phyloP scores from a whole-genome alignment of 2,113 vertebrate genomes.

The Carassius auratus region DNA sequence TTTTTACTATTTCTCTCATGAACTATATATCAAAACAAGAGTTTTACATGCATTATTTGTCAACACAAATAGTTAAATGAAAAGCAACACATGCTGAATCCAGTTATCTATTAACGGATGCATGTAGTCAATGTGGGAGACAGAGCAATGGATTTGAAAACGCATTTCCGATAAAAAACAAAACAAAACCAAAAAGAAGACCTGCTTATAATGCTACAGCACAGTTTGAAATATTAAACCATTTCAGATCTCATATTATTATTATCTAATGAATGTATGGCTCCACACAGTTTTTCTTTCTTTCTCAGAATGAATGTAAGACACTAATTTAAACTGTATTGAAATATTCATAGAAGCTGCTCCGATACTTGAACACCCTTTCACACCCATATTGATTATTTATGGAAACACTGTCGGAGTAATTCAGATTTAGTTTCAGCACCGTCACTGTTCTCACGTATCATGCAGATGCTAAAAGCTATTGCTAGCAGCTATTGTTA shows the following conservation, averaged over 20 bases:
- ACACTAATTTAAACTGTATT: background rate
- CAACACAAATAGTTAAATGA: background rate
- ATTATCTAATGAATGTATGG: background rate
- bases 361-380: background rate
- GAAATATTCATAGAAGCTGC: conserved; percentile 9
- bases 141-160: background rate
- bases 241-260: background rate
- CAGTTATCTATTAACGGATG: background rate
- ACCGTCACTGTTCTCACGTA: conserved; percentile 14
- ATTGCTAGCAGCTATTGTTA: background rate
- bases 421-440: conserved; percentile 38
- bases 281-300: background rate
- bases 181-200: background rate
- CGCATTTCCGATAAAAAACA: background rate
- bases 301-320: background rate
- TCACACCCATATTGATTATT: conserved; percentile 20
- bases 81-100: background rate
- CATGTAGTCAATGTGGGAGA: background rate
- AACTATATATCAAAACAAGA: background rate
- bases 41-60: background rate
- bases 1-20: background rate
- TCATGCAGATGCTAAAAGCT: conserved; percentile 28
- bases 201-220: background rate
- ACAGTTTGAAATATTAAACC: background rate
- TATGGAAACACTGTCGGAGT: conserved; percentile 1